These are phyloP conservation scores for Fundulus diaphanus DNA, from an alignment of 2,797 vertebrate species.

Conservation along the genomic window DNA sequence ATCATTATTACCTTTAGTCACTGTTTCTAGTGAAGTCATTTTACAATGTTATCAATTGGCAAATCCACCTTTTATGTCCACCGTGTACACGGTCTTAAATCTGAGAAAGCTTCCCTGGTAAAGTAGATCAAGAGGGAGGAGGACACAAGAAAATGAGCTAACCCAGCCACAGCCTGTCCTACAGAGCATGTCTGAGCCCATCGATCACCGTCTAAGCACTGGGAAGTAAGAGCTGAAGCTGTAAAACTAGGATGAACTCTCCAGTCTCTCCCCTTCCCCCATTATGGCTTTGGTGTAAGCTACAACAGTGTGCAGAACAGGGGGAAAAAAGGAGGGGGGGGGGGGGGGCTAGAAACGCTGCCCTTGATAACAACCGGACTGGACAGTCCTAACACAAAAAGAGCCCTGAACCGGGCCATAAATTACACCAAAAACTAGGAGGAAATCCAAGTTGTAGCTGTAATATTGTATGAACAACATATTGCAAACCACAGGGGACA, in stretches of 20 bases:
- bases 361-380: slow-evolving; percentile 61
- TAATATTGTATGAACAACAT: not conserved
- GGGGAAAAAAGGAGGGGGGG: not conserved
- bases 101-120: slow-evolving; percentile 21
- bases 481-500: slow-evolving; percentile 11
- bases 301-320: slow-evolving; percentile 14
- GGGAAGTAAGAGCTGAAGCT: slow-evolving; percentile 57
- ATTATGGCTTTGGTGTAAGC: slow-evolving; percentile 34
- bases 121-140: slow-evolving; percentile 63
- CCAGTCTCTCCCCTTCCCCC: slow-evolving; percentile 46
- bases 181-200: slow-evolving; percentile 73
- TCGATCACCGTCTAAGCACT: slow-evolving; percentile 66
- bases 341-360: slow-evolving; percentile 34
- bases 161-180: slow-evolving; percentile 63
- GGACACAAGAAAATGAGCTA: slow-evolving; percentile 56
- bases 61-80: slow-evolving; percentile 5
- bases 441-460: slow-evolving; percentile 7
- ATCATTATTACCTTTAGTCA: slow-evolving; percentile 3
- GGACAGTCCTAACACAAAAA: slow-evolving; percentile 41
- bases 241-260: slow-evolving; percentile 66
- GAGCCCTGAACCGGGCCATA: slow-evolving; percentile 8
- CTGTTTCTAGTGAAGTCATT: not conserved
- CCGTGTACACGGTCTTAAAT: not conserved
- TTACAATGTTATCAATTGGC: slow-evolving; percentile 2
- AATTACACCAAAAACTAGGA: slow-evolving; percentile 20